A percentile compares a stretch with the other conserved stretches of the same genome.
phyloP scores from a whole-genome alignment of 92 coral and sea anemone species.

The Phenganax stokvisi region DNA sequence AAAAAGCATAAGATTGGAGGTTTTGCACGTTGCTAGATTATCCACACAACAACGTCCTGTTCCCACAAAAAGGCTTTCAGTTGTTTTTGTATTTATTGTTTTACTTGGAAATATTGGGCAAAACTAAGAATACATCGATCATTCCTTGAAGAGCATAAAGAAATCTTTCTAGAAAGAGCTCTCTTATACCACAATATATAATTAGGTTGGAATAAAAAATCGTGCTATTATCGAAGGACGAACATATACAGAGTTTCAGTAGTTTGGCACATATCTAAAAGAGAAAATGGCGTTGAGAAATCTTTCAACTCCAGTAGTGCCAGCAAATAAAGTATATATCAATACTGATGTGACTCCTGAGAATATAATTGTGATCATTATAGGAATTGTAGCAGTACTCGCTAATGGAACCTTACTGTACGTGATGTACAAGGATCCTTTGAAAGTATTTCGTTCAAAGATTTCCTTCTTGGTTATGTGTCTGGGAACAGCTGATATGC shows the following conservation, averaged over 20 bases:
- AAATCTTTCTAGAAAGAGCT: not conserved
- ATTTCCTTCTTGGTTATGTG: constrained; percentile 4
- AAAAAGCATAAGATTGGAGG: too few species aligned
- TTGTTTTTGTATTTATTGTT: too few species aligned
- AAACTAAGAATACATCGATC: not conserved
- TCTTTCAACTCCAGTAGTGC: not conserved
- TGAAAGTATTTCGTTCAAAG: constrained; percentile 6
- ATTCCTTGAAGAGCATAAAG: not conserved
- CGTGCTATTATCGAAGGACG: not conserved
- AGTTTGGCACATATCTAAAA: too few species aligned
- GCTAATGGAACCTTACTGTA: not conserved
- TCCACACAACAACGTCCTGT: not conserved
- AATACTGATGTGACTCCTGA: not conserved
- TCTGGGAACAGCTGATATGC: not conserved
- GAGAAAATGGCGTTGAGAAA: not conserved
- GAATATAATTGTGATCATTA: not conserved
- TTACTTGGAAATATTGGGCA: not conserved
- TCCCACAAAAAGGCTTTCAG: not conserved
- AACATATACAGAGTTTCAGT: not conserved
- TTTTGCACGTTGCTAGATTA: too few species aligned
- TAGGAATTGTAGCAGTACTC: not conserved
- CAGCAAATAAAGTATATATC: not conserved
- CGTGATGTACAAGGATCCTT: constrained; percentile 20
- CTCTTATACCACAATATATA: not conserved
- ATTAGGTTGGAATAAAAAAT: too few species aligned